phyloP scores from a whole-genome alignment of 2,888 invertebrate genomes.

The Hofmannophila pseudospretella region DNA sequence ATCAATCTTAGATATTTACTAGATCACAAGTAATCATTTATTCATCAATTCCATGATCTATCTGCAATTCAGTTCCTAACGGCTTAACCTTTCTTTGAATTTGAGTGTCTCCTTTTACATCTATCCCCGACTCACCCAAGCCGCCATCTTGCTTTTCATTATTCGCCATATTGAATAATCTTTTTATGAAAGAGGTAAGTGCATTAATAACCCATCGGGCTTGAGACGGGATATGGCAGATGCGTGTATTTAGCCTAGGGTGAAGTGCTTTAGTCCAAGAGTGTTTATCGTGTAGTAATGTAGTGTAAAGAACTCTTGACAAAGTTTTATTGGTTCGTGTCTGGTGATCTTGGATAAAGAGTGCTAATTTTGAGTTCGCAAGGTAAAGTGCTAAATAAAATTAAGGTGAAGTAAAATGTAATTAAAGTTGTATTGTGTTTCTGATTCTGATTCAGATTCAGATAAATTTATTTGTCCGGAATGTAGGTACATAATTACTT shows the following conservation, averaged over 20 bases:
- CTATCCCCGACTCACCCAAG: constrained; percentile 43
- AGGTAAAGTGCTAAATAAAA: no score
- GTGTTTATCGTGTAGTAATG: constrained; percentile 15
- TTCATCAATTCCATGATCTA: no score
- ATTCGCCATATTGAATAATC: constrained; percentile 58
- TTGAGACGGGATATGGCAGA: constrained; percentile 38
- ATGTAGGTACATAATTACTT: no score
- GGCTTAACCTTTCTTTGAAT: not conserved
- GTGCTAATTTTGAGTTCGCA: no score
- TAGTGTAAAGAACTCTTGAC: not conserved
- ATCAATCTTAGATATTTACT: no score
- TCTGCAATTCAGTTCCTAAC: no score
- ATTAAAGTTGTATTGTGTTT: no score
- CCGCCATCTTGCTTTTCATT: constrained; percentile 60
- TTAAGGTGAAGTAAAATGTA: no score
- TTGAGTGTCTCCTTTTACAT: constrained; percentile 5
- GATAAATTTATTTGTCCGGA: no score
- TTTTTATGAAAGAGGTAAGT: constrained; percentile 53
- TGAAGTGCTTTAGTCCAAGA: constrained; percentile 21
- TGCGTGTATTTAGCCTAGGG: constrained; percentile 44
- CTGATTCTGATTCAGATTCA: no score
- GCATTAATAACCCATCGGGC: constrained; percentile 47
- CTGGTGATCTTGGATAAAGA: no score
- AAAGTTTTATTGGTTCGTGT: not conserved
- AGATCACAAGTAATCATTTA: no score